Base-by-base conservation (phyloP, 2,113 vertebrate species). In the Sciurus niger region DNA sequence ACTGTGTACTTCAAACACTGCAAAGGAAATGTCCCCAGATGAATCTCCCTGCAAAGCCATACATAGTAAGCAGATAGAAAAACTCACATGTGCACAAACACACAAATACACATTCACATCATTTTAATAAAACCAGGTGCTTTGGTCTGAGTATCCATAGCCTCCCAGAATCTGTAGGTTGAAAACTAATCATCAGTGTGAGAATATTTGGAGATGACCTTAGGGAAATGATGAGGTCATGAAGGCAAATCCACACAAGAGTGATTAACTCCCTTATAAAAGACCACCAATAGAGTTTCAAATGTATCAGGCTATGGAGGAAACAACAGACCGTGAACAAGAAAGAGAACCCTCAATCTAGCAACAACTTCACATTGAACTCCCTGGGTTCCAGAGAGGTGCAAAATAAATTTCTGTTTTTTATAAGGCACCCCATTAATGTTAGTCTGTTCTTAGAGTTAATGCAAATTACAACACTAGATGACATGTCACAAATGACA, bases 241-340 rank as follows among this genome's bases (percentile, higher is more conserved):
- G 6, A n/a, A 24, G 32, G 11, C 6, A 24, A 82, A 58, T 1
- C 11, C 20, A 20, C 2, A n/a, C 6, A 17, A 55, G 24, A 32
- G 18, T 28, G 25, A 9, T 67, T 34, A 25, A 4, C 34, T 3
- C 5, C 13, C 8, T 68, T 72, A 2, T 46, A 16, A 55, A 30
- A 20, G 0, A 3, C 7, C 22, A 8, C 13, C 7, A 9, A 22
- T 8, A 40, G 4, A 32, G 25, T 53, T n/a, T 53, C 22, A 9
- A 37, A 17, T 16, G 13, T 90, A 4, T 32, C 10, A 37, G 11
- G 6, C 16, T 67, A 67, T 34, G 17, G 34, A 48, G 16, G 30
- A 40, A 84, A 67, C 43, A 84, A 84, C 9, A 65, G 63, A 67
- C 2, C 32, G 24, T 70, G 34, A 68, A 55, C 1, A 12, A 43